Percentiles rank a stretch among this genome's conserved stretches.
These are phyloP conservation scores for Rhinichthys osculus DNA, from an alignment of 2,797 vertebrate genomes.

Conservation along the genomic window DNA sequence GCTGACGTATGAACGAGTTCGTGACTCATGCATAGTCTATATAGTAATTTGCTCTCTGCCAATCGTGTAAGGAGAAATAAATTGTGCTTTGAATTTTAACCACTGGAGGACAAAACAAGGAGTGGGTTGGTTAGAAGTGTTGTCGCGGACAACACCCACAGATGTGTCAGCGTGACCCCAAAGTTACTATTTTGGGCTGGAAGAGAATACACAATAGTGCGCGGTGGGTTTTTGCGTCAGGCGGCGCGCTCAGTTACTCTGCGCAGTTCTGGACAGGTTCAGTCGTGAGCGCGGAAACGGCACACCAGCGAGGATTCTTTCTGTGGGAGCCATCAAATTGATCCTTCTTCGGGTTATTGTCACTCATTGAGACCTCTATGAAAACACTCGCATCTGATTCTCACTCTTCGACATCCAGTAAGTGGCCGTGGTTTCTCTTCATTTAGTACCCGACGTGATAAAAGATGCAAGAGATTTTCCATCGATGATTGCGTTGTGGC, in stretches of 20 bases:
- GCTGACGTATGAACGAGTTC: conserved; percentile 74
- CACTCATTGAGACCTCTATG: neutral
- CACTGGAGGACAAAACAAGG: conserved; percentile 42
- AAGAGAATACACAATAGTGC: conserved; percentile 37
- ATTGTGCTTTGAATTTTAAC: conserved; percentile 36
- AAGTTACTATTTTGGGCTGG: conserved; percentile 59
- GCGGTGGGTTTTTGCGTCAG: conserved; percentile 50
- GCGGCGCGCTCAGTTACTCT: conserved; percentile 33
- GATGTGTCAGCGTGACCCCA: conserved; percentile 52
- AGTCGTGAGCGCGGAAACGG: conserved; percentile 34
- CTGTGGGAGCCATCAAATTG: neutral
- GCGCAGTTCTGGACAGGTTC: conserved; percentile 48
- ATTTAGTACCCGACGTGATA: neutral
- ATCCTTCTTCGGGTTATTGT: neutral
- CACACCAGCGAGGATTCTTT: conserved; percentile 28
- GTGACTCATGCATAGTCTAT: conserved; percentile 76
- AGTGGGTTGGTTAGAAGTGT: conserved; percentile 36
- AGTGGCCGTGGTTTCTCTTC: conserved; percentile 17
- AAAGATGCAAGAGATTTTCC: neutral
- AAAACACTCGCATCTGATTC: conserved; percentile 2
- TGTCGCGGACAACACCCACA: conserved; percentile 29
- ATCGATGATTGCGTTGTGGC: conserved; percentile 20
- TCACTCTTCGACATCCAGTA: conserved; percentile 2
- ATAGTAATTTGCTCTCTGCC: conserved; percentile 69
- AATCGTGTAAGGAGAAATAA: conserved; percentile 43